Conservation (phyloP, 2,888 invertebrate genomes). For the Dilophus febrilis region DNA sequence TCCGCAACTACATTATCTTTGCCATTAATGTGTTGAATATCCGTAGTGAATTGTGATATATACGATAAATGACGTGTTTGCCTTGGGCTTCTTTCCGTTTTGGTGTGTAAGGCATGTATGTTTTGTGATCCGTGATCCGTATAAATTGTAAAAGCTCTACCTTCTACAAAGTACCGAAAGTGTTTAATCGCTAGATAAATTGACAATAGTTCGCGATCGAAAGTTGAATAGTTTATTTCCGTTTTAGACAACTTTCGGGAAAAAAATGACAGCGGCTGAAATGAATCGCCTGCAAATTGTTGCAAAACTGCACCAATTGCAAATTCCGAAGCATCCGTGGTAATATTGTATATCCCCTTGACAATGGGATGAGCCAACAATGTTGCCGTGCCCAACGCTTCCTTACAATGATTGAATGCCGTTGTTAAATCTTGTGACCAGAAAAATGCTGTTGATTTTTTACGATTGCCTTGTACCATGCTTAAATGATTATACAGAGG, state of each 20-base stretch:
- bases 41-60: slow-evolving; percentile 12
- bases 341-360: slow-evolving; percentile 13
- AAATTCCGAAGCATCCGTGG: slow-evolving; percentile 17
- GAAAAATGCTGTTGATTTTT: too few relatives aligned
- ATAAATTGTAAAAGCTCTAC: slow-evolving; percentile 15
- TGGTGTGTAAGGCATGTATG: slow-evolving; percentile 16
- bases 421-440: too few relatives aligned
- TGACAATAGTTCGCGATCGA: slow-evolving; percentile 23
- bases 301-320: slow-evolving; percentile 24
- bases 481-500: too few relatives aligned
- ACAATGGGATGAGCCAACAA: slow-evolving; percentile 19
- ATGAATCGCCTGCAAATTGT: slow-evolving; percentile 13
- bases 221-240: slow-evolving; percentile 19
- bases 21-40: slow-evolving; percentile 7
- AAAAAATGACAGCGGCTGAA: slow-evolving; percentile 23
- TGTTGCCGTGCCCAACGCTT: slow-evolving; percentile 8
- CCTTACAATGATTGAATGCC: too few relatives aligned
- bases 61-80: slow-evolving; percentile 21
- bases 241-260: slow-evolving; percentile 17
- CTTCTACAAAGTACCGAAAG: slow-evolving; percentile 24
- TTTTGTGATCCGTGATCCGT: slow-evolving; percentile 22
- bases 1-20: slow-evolving; percentile 11
- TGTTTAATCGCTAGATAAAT: slow-evolving; percentile 21
- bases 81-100: slow-evolving; percentile 17
- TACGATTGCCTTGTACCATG: too few relatives aligned